Percentiles rank a stretch among this genome's conserved stretches.
These are phyloP conservation scores for Epizoanthus fatuus DNA, from an alignment of 92 coral and sea anemone species.

Conservation along the genomic window DNA sequence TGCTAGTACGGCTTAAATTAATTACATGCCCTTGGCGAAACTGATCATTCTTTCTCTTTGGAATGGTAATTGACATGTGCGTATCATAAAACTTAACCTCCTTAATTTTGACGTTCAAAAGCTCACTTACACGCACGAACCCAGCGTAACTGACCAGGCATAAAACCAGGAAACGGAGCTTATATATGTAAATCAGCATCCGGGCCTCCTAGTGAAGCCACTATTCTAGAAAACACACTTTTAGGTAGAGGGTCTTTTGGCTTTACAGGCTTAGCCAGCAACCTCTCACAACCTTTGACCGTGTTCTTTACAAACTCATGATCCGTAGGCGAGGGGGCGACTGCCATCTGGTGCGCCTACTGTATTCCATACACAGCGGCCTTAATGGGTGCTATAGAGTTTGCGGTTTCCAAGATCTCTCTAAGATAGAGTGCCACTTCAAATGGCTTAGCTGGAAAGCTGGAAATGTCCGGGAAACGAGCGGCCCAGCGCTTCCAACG, in stretches of 20 bases:
- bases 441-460: no score
- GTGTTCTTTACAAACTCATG: not conserved
- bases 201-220: conserved; percentile 3
- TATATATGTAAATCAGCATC: conserved; percentile 26
- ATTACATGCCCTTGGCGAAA: conserved; percentile 14
- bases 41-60: conserved; percentile 18
- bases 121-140: conserved; percentile 48
- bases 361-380: not conserved
- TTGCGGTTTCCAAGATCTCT: no score
- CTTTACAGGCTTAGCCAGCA: conserved; percentile 23
- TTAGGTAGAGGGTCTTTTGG: conserved; percentile 9
- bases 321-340: not conserved
- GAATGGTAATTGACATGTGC: conserved; percentile 16
- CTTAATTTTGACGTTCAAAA: conserved; percentile 26
- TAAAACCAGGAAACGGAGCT: conserved; percentile 26
- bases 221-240: not conserved
- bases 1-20: not conserved
- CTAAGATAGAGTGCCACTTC: no score
- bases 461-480: no score
- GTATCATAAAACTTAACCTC: conserved; percentile 13
- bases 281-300: conserved; percentile 17
- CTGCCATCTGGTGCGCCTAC: conserved; percentile 7
- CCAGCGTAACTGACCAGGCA: conserved; percentile 7
- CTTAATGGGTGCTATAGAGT: no score
- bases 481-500: no score